phyloP scores from a whole-genome alignment of 2,888 invertebrate genomes.

The Julus scandinavius region DNA sequence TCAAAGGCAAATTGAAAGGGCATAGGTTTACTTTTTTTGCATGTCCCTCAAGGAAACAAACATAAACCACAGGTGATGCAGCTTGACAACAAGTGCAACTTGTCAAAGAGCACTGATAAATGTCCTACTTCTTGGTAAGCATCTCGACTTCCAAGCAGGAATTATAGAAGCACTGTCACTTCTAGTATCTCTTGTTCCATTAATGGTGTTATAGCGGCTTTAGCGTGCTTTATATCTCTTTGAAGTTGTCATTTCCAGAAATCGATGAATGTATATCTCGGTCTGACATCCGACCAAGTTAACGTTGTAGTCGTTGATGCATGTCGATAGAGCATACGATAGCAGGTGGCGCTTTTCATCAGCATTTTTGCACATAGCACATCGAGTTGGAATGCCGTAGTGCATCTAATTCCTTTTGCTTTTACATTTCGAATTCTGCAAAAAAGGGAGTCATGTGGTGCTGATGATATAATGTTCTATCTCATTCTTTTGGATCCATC shows the following conservation, averaged over 20 bases:
- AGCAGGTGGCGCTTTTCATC: no score
- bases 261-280: background rate
- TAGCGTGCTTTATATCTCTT: background rate
- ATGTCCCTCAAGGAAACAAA: background rate
- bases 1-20: no score
- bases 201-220: background rate
- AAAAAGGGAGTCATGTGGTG: no score
- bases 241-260: background rate
- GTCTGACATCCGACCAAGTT: background rate
- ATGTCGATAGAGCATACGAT: no score
- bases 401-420: no score
- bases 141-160: background rate
- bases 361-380: no score
- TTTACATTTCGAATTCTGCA: no score
- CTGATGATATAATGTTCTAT: no score
- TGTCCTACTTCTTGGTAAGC: background rate
- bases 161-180: background rate
- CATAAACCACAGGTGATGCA: background rate
- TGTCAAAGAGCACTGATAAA: background rate
- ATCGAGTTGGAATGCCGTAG: no score
- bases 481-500: no score
- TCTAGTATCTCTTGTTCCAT: background rate
- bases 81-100: background rate
- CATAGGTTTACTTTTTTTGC: no score
- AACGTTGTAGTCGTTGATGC: background rate